A percentile compares a stretch with the other conserved stretches of the same genome.
Evolutionary conservation across 2,797 vertebrate genomes (phyloP).

Genomic region (Lates japonicus): DNA sequence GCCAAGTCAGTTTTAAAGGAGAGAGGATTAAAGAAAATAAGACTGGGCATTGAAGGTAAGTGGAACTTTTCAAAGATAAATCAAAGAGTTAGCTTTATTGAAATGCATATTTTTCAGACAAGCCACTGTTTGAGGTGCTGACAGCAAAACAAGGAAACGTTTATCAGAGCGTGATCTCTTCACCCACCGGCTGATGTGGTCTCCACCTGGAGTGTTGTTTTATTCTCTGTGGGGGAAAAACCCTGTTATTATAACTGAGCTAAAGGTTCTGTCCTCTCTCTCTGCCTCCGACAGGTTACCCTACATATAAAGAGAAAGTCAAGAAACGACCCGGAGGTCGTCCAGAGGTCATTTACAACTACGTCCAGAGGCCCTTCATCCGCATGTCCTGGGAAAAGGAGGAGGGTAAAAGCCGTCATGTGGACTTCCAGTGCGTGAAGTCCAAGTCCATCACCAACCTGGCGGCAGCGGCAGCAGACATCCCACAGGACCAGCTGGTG

Average conservation of each 20-base stretch:
- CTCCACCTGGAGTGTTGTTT: not conserved
- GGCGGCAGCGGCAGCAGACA: constrained; percentile 94
- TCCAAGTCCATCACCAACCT: constrained; percentile 98
- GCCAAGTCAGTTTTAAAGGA: constrained; percentile 99
- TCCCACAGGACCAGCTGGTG: constrained; percentile 97
- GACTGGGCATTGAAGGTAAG: constrained; percentile 98
- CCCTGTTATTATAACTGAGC: not conserved
- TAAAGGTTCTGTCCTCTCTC: constrained; percentile 9
- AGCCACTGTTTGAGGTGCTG: not conserved
- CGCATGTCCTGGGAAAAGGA: constrained; percentile 99
- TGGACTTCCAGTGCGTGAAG: constrained; percentile 98
- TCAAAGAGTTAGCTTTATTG: not conserved
- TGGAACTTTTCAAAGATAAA: not conserved
- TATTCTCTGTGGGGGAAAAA: not conserved
- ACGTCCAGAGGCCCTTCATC: constrained; percentile 97
- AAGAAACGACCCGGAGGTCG: constrained; percentile 96
- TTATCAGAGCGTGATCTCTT: not conserved
- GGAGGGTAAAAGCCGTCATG: constrained; percentile 96
- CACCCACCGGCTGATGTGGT: not conserved
- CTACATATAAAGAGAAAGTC: constrained; percentile 98
- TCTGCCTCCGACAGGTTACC: constrained; percentile 88
- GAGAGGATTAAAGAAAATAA: constrained; percentile 97
- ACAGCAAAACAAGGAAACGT: not conserved
- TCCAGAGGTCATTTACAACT: constrained; percentile 98
- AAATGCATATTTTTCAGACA: constrained; percentile 7